Base-by-base conservation (phyloP, 2,797 vertebrate genomes). In the Tympanoctomys barrerae region DNA sequence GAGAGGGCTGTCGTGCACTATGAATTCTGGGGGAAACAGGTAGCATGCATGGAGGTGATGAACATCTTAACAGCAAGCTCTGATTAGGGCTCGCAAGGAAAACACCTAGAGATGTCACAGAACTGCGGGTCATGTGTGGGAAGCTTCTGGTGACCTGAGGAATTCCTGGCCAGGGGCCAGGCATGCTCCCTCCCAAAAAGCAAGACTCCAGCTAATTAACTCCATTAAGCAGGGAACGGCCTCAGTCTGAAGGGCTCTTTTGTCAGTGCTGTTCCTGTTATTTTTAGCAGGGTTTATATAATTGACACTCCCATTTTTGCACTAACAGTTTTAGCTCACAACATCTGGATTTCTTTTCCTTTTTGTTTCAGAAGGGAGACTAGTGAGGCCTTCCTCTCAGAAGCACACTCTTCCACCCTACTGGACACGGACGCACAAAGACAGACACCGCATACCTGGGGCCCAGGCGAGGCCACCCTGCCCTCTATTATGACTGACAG, bases 101-200 rank as follows among this genome's bases (percentile, higher is more conserved):
- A 89, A 46, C 46, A 14, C 39, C 66, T 10, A 7, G 81, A 33
- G 54, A 80, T 1, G 2, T 52, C 64, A 39, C 18, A 26, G 24
- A 88, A 24, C 21, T 21, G 6, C 2, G 22, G 70, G 21, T 36
- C 24, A 36, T 28, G 5, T 26, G 24, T 28, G 59, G 52, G 86
- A 82, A 82, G 73, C 0, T 77, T 46, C 39, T 2, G 39, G 1
- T 81, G 7, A 39, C 59, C 59, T 83, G 18, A 54, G 64, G 70
- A 52, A 84, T 96, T 96, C 92, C 70, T 94, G 93, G 84, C 79
- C 31, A 31, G 42, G 26, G 19, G 70, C 89, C 84, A 84, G 49
- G 19, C 66, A 46, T 49, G 95, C 95, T 97, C 94, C 95, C 95
- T 90, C 91, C 66, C 46, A 57, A 78, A 85, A n/a, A 81, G 79